phyloP scores from a whole-genome alignment of 2,797 vertebrate species.

The Podarcis siculus region DNA sequence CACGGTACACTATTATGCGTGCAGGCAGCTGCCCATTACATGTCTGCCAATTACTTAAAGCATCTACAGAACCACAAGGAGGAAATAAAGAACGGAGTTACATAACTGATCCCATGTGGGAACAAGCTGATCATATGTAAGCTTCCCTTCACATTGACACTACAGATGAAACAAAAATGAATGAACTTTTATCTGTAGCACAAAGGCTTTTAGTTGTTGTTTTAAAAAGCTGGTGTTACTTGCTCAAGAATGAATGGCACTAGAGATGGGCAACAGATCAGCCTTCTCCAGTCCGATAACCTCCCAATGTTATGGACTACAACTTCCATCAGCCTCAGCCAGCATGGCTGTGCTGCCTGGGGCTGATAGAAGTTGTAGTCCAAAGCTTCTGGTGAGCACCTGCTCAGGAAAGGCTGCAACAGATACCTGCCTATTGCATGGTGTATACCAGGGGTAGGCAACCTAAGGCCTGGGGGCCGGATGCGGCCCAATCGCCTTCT shows the following conservation, averaged over 20 bases:
- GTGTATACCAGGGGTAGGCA: background rate
- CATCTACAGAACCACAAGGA: slow-evolving; percentile 53
- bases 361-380: no score
- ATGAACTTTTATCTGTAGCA: background rate
- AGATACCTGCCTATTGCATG: background rate
- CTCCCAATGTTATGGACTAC: no score
- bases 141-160: background rate
- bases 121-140: background rate
- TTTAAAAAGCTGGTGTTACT: background rate
- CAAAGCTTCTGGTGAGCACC: no score
- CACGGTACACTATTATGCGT: slow-evolving; percentile 70
- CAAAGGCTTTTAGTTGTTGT: background rate
- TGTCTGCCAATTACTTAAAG: slow-evolving; percentile 67
- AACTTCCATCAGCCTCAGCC: no score
- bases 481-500: no score
- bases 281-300: no score
- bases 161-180: background rate
- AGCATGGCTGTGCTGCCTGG: no score
- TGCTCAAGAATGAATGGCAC: background rate
- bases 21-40: slow-evolving; percentile 57
- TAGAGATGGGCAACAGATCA: background rate
- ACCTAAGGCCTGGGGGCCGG: no score
- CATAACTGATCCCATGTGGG: background rate
- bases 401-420: no score
- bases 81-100: background rate